A percentile compares a stretch with the other conserved stretches of the same genome.
phyloP scores from a whole-genome alignment of 35 echinoderm and acorn worm genomes.

The Stichopus chloronotus region DNA sequence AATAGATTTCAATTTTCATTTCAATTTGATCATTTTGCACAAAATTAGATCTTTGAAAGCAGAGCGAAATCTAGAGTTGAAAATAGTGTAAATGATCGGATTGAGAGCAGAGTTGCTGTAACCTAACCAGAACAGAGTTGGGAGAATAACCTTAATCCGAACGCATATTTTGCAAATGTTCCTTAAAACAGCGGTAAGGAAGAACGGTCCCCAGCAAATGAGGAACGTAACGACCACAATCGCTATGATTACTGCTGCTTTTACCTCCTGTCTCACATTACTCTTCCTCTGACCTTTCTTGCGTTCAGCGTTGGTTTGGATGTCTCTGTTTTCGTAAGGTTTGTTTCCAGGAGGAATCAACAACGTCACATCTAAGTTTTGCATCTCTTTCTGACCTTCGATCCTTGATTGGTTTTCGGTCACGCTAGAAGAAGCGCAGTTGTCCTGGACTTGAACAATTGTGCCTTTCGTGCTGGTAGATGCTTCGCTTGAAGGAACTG shows the following conservation, averaged over 20 bases:
- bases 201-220: slow-evolving; percentile 89
- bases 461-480: too few species aligned
- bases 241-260: slow-evolving; percentile 68
- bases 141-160: slow-evolving; percentile 46
- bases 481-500: too few species aligned
- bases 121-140: slow-evolving; percentile 76
- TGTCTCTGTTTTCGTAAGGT: too few species aligned
- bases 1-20: not conserved
- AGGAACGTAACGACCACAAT: slow-evolving; percentile 86
- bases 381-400: too few species aligned
- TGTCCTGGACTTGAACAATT: too few species aligned
- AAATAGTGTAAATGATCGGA: slow-evolving; percentile 88
- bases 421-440: too few species aligned
- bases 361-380: too few species aligned
- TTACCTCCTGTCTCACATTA: slow-evolving; percentile 62
- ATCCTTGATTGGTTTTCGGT: too few species aligned
- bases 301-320: not conserved
- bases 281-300: slow-evolving; percentile 35
- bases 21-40: slow-evolving; percentile 19
- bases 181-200: slow-evolving; percentile 57
- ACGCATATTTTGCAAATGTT: slow-evolving; percentile 49
- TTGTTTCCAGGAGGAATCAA: too few species aligned
- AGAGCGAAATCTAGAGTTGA: slow-evolving; percentile 85
- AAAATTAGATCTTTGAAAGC: slow-evolving; percentile 81
- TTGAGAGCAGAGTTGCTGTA: slow-evolving; percentile 89